Conservation (phyloP, 64 coral and sea anemone species). For the Montipora cactus region DNA sequence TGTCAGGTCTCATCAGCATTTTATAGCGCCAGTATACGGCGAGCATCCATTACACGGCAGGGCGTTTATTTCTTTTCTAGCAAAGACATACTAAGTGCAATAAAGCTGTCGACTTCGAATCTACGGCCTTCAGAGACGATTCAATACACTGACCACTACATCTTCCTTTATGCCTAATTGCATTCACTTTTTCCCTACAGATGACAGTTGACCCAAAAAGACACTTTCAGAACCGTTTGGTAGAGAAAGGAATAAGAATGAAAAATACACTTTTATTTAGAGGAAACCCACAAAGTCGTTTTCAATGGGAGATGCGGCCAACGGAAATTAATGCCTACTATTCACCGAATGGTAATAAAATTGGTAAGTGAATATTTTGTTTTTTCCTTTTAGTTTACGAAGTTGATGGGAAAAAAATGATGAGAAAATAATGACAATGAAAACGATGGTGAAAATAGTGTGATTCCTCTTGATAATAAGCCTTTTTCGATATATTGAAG, state of each 20-base stretch:
- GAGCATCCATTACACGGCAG: too few relatives aligned
- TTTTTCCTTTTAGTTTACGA: neutral
- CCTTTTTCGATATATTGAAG: too few relatives aligned
- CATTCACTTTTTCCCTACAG: conserved; percentile 41
- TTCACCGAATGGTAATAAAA: conserved; percentile 17
- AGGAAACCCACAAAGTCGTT: conserved; percentile 5
- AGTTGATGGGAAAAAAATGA: neutral
- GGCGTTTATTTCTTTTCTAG: too few relatives aligned
- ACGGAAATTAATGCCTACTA: conserved; percentile 44
- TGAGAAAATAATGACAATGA: neutral
- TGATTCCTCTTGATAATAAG: neutral
- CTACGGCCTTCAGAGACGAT: too few relatives aligned
- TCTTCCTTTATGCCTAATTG: neutral
- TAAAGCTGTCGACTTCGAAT: too few relatives aligned
- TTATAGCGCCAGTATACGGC: too few relatives aligned
- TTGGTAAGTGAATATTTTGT: neutral
- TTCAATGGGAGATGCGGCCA: conserved; percentile 4
- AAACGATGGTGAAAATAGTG: too few relatives aligned
- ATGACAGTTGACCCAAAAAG: conserved; percentile 45
- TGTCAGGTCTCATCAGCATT: too few relatives aligned
- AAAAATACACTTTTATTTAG: conserved; percentile 22
- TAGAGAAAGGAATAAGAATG: conserved; percentile 36
- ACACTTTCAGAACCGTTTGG: conserved; percentile 68
- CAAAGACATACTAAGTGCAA: too few relatives aligned
- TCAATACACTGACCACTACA: neutral